Evolutionary conservation across 2,113 vertebrate genomes (phyloP), one percentile per base, ranked within the genome.

Genomic region (Corythoichthys intestinalis): DNA sequence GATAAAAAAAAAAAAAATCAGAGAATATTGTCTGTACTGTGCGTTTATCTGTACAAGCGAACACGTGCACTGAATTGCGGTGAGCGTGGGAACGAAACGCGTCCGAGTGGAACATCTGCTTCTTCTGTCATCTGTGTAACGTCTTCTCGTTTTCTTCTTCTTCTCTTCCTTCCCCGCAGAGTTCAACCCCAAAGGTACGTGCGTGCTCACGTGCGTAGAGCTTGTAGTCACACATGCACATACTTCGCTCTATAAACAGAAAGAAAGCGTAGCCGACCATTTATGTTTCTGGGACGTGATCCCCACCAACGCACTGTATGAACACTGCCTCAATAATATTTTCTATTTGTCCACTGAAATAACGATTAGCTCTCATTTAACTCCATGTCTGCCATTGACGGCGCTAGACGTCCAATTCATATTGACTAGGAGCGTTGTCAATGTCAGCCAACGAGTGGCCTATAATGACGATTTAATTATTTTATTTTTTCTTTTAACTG

Each of bases 151-250:
- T 73, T 39, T 61, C 28, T 70, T 17, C 4, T 49, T 79, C 57
- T 73, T 79, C 49, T 53, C 77, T 75, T 79, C 78, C 52, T 53
- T 80, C 76, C 77, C 61, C 50, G 60, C 80, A 98, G 95, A 96
- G 65, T 91, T 95, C 71, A 95, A 94, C 81, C 95, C 95, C 71
- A 91, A 92, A 92, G 95, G 96, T 98, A 83, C 94, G 95, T 92
- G 70, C 66, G 58, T 48, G 68, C 44, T 54, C 66, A 2, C 54
- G 70, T 70, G 68, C 17, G 7, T 78, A 81, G 20, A 28, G 20
- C 20, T 28, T 28, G 20, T 28, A 28, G 20, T 28, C 20, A 28
- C 20, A 28, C 20, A 28, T 28, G 20, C 20, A 28, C 20, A 72
- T 66, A 67, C 48, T 67, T 20, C 49, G 61, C 76, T 75, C 73